phyloP scores from a whole-genome alignment of 2,888 invertebrate species.

The Orthosia cruda region DNA sequence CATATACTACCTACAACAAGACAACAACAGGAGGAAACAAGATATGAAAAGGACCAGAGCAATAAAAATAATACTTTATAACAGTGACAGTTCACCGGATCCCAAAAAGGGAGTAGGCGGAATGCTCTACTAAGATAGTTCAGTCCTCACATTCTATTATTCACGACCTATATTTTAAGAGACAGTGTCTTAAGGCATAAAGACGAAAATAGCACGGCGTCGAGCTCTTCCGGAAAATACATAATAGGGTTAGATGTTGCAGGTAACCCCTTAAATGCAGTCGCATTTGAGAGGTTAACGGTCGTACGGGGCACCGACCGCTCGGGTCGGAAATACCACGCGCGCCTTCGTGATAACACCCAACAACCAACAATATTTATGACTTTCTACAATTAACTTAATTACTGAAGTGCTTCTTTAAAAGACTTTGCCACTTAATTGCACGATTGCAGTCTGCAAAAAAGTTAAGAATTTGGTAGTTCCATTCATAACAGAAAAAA shows the following conservation, averaged over 20 bases:
- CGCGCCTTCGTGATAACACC: conserved; percentile 36
- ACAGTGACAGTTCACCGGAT: conserved; percentile 12
- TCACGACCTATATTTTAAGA: conserved; percentile 52
- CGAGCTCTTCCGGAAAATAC: conserved; percentile 26
- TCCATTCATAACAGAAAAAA: conserved; percentile 4
- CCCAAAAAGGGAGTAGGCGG: neutral
- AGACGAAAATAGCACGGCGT: conserved; percentile 49
- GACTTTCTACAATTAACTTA: conserved; percentile 31
- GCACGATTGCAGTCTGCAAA: neutral
- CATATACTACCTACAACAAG: too few species aligned
- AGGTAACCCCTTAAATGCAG: conserved; percentile 38
- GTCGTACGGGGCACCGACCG: conserved; percentile 58
- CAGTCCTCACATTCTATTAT: conserved; percentile 39
- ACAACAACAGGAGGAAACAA: neutral
- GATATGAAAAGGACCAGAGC: conserved; percentile 3
- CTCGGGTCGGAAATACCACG: conserved; percentile 34
- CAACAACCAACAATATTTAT: conserved; percentile 32
- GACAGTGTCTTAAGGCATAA: conserved; percentile 39
- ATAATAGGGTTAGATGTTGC: conserved; percentile 61
- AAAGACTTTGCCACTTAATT: conserved; percentile 13
- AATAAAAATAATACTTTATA: conserved; percentile 30
- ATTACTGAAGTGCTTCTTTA: conserved; percentile 34
- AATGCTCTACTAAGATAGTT: conserved; percentile 17
- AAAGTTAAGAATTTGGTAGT: neutral
- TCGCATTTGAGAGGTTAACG: conserved; percentile 66